Percentiles rank a stretch among this genome's conserved stretches.
Evolutionary conservation across 92 coral and sea anemone species (phyloP).

Genomic region (Bergia sp.): DNA sequence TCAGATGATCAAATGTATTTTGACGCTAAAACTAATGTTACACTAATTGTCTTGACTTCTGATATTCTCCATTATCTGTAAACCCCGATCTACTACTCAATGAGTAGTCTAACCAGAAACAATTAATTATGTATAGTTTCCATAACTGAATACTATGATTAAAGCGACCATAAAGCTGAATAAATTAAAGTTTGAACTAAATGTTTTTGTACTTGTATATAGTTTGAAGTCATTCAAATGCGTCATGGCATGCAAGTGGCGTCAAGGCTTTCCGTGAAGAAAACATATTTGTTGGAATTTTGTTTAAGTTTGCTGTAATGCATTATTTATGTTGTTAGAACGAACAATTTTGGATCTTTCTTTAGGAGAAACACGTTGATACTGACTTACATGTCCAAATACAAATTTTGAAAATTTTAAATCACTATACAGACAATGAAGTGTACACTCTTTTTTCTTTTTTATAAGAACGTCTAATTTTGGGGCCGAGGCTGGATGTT

Average conservation of each 20-base stretch:
- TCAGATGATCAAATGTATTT: background rate
- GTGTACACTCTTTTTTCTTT: no score
- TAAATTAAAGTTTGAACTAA: background rate
- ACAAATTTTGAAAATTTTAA: no score
- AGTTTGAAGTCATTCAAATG: background rate
- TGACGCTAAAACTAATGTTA: background rate
- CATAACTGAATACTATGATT: background rate
- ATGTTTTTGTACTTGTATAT: no score
- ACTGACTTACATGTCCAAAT: background rate
- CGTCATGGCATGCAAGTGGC: background rate
- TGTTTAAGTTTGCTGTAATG: constrained; percentile 1
- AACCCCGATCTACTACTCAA: background rate
- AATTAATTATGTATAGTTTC: constrained; percentile 16
- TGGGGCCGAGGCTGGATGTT: no score
- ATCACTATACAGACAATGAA: no score
- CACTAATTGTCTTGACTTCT: constrained; percentile 14
- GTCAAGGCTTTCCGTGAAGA: background rate
- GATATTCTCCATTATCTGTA: background rate
- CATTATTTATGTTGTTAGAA: constrained; percentile 5
- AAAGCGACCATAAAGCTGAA: background rate
- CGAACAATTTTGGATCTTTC: background rate
- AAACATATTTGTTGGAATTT: background rate
- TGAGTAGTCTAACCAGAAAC: background rate
- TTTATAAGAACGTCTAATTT: no score
- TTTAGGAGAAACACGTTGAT: no score